These are phyloP conservation scores for Colinus virginianus DNA, from an alignment of 2,113 vertebrate species.

Conservation along the genomic window DNA sequence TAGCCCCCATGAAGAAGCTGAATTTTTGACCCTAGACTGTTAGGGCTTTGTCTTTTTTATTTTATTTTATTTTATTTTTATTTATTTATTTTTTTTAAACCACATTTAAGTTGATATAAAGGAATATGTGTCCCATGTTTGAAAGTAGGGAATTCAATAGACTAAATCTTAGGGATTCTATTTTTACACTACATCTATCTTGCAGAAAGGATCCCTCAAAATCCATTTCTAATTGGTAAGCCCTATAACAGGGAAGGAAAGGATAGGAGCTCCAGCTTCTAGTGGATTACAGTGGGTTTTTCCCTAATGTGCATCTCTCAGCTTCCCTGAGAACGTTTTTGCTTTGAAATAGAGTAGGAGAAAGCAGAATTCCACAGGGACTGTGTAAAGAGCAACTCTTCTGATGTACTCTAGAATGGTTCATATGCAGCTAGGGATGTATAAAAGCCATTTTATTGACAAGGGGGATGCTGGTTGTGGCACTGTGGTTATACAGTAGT, in stretches of 20 bases:
- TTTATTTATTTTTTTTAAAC: background rate
- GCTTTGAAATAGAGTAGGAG: conserved; percentile 7
- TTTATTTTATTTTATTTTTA: too few relatives aligned
- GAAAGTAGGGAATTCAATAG: background rate
- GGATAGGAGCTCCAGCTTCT: background rate
- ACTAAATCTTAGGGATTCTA: background rate
- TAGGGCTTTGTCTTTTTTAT: background rate
- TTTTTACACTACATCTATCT: background rate
- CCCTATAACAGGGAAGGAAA: background rate
- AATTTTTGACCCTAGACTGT: background rate
- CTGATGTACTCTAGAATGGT: background rate
- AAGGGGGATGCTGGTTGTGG: conserved; percentile 5
- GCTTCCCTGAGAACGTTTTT: conserved; percentile 11
- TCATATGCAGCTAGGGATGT: background rate
- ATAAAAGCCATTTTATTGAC: conserved; percentile 15
- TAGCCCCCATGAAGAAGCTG: background rate
- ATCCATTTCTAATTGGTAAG: background rate
- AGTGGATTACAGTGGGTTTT: background rate
- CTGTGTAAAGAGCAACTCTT: conserved; percentile 1
- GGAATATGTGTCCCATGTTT: background rate
- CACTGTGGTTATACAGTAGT: background rate
- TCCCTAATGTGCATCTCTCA: background rate
- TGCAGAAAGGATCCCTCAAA: background rate
- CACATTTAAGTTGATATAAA: background rate
- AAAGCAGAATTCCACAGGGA: background rate